Conservation (phyloP, 2,888 invertebrate genomes). For the Plutella xylostella region DNA sequence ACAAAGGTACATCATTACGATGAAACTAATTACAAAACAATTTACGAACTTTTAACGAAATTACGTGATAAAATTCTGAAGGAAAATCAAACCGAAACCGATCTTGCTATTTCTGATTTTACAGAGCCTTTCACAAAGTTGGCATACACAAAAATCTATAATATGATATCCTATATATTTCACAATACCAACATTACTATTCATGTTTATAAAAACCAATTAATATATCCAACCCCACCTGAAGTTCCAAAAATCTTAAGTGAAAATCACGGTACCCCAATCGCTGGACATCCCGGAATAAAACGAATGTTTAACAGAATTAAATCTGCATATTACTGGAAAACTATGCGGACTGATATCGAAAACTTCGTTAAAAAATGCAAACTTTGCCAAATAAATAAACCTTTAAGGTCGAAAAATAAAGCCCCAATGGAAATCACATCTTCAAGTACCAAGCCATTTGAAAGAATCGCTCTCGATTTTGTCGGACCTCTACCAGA, state of each 20-base stretch:
- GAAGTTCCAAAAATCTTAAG: background rate
- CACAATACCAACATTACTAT: too few relatives aligned
- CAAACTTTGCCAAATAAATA: slow-evolving; percentile 15
- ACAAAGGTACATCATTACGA: too few relatives aligned
- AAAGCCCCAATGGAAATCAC: too few relatives aligned
- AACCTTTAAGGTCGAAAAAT: too few relatives aligned
- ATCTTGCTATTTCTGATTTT: slow-evolving; percentile 7
- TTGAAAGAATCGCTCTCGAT: slow-evolving; percentile 15
- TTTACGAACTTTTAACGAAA: too few relatives aligned
- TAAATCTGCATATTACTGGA: slow-evolving; percentile 13
- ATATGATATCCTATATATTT: too few relatives aligned
- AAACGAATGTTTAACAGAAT: slow-evolving; percentile 20
- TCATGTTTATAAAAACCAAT: too few relatives aligned
- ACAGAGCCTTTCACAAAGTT: background rate
- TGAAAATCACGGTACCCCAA: background rate
- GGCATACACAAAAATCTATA: too few relatives aligned
- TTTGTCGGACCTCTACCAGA: background rate
- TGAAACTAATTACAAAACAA: too few relatives aligned
- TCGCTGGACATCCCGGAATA: slow-evolving; percentile 9
- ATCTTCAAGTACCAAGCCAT: slow-evolving; percentile 18
- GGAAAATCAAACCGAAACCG: too few relatives aligned
- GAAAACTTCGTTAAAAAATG: slow-evolving; percentile 14
- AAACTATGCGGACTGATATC: slow-evolving; percentile 19
- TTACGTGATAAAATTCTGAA: too few relatives aligned
- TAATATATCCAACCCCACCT: too few relatives aligned